Conservation (phyloP, 2,113 vertebrate genomes). For the Malurus elegans region DNA sequence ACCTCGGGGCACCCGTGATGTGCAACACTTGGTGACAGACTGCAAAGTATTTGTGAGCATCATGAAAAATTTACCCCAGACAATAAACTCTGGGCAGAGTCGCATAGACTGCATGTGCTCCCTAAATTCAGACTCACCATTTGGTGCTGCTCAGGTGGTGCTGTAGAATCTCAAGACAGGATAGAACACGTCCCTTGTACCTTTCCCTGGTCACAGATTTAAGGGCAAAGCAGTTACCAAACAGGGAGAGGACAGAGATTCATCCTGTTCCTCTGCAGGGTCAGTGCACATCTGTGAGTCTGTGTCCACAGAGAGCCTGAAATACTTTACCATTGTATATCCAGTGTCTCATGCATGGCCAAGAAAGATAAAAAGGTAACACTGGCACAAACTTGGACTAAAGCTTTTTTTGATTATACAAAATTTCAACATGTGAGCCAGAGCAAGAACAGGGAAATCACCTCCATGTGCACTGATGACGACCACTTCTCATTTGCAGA, state of each 20-base stretch:
- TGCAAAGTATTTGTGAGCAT: background rate
- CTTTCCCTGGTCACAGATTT: background rate
- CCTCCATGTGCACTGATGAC: accelerated
- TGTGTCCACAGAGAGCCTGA: background rate
- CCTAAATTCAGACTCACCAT: background rate
- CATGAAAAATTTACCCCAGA: background rate
- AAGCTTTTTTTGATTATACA: background rate
- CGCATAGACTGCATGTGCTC: background rate
- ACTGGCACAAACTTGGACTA: background rate
- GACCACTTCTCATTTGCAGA: background rate
- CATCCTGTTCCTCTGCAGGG: background rate
- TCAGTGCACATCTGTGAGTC: background rate
- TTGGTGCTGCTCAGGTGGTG: background rate
- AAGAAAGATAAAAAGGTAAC: background rate
- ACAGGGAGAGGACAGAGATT: background rate
- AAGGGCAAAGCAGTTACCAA: background rate
- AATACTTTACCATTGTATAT: background rate
- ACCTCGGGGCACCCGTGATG: background rate
- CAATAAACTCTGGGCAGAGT: background rate
- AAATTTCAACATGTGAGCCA: background rate
- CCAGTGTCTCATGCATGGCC: background rate
- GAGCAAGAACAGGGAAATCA: background rate
- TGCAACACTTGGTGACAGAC: background rate
- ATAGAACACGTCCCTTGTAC: background rate
- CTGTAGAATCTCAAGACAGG: background rate